These are phyloP conservation scores for Acanthopagrus latus DNA, from an alignment of 2,797 vertebrate genomes.

Conservation along the genomic window DNA sequence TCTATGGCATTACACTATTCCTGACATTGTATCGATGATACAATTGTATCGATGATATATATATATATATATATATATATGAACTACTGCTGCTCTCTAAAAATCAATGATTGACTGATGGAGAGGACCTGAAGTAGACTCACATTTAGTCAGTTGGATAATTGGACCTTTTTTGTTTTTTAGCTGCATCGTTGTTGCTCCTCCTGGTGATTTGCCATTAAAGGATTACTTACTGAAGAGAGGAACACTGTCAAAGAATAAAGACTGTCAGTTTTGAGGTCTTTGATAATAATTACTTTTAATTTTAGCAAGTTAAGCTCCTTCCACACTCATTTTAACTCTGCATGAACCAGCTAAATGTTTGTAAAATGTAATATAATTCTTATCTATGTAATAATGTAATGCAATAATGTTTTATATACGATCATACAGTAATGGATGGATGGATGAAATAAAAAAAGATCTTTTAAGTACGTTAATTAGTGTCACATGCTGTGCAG, in stretches of 20 bases:
- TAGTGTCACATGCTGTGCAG: constrained; percentile 31
- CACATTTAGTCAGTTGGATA: too few relatives aligned
- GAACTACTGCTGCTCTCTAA: background rate
- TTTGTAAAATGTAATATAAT: background rate
- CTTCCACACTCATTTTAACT: background rate
- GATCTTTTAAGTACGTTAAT: constrained; percentile 16
- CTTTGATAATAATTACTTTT: background rate
- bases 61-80: too few relatives aligned
- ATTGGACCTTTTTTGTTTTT: background rate
- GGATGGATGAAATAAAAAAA: background rate
- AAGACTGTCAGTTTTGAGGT: background rate
- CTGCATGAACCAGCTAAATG: background rate
- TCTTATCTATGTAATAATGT: background rate
- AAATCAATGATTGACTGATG: background rate
- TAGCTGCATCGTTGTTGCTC: background rate
- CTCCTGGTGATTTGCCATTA: background rate
- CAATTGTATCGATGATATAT: background rate
- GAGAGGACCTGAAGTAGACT: too few relatives aligned
- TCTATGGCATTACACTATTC: background rate
- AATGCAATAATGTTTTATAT: background rate
- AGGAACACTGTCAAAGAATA: background rate
- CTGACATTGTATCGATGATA: background rate
- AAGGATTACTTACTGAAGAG: background rate
- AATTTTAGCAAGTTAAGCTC: background rate
- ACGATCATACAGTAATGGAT: background rate